These are phyloP conservation scores for Nudaria mundana DNA, from an alignment of 2,888 invertebrate species.

Conservation along the genomic window DNA sequence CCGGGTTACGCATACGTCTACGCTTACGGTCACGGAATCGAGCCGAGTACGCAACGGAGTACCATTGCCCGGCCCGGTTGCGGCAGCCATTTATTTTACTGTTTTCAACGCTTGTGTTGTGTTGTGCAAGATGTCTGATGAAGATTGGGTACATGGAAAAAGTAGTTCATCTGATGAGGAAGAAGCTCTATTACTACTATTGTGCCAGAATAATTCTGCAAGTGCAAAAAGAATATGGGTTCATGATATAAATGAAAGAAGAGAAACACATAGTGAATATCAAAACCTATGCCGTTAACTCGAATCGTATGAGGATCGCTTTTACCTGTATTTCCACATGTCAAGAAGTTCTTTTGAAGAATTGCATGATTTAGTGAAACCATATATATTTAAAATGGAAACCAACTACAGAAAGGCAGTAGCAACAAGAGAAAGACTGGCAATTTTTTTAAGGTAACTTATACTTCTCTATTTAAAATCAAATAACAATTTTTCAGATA, in stretches of 20 bases:
- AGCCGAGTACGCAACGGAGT: neutral
- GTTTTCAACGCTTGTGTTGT: too few relatives aligned
- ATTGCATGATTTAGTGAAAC: neutral
- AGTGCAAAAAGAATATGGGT: constrained; percentile 5
- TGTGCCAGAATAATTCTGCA: too few relatives aligned
- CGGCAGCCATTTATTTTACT: too few relatives aligned
- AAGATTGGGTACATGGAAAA: too few relatives aligned
- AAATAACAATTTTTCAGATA: neutral
- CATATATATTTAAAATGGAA: neutral
- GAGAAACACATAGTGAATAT: neutral
- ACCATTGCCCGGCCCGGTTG: neutral
- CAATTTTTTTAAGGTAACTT: neutral
- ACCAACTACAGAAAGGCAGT: neutral
- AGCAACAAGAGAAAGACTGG: too few relatives aligned
- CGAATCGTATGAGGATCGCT: neutral
- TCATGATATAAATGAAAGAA: constrained; percentile 3
- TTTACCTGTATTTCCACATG: neutral
- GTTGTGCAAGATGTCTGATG: too few relatives aligned
- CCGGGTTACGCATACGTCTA: constrained; percentile 3
- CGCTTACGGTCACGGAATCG: too few relatives aligned
- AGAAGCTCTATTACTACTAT: too few relatives aligned
- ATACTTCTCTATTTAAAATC: neutral
- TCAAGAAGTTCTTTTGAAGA: neutral
- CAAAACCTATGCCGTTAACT: constrained; percentile 2
- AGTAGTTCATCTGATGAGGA: too few relatives aligned